Evolutionary conservation across 1,140 invertebrate species (phyloP).

Genomic region (Zaprionus africanus): DNA sequence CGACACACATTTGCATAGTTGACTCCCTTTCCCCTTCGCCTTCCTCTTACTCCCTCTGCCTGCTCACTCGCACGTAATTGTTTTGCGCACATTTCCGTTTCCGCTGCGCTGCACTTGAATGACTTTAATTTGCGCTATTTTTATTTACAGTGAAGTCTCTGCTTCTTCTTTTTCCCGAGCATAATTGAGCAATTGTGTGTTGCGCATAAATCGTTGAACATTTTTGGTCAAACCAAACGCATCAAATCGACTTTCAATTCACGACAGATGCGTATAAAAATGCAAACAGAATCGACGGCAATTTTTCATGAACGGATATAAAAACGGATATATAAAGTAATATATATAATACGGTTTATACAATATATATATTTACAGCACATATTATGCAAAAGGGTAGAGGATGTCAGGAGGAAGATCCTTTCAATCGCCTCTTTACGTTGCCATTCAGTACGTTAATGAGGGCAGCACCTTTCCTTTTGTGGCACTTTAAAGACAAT

Average conservation of each 20-base stretch:
- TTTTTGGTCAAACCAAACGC: constrained; percentile 22
- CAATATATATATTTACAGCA: not conserved
- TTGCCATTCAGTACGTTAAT: no score
- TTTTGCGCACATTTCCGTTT: constrained; percentile 78
- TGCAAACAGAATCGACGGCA: not conserved
- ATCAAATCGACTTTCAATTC: constrained; percentile 22
- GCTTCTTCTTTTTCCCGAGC: constrained; percentile 5
- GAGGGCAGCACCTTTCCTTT: not conserved
- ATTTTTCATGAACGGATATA: not conserved
- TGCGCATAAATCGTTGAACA: constrained; percentile 19
- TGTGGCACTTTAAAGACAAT: not conserved
- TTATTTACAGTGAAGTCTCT: constrained; percentile 56
- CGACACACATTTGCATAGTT: constrained; percentile 7
- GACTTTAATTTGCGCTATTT: constrained; percentile 73
- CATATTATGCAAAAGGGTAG: not conserved
- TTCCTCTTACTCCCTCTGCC: not conserved
- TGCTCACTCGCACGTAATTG: constrained; percentile 61
- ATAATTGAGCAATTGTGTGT: constrained; percentile 70
- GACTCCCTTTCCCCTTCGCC: not conserved
- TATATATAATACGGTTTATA: not conserved
- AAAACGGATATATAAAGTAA: not conserved
- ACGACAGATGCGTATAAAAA: not conserved
- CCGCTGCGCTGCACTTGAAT: constrained; percentile 75
- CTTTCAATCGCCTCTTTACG: no score
- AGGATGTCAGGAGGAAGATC: no score